Percentiles rank a stretch among this genome's conserved stretches.
Conservation (phyloP, 2,888 invertebrate genomes). For the Petrolisthes manimaculis region DNA sequence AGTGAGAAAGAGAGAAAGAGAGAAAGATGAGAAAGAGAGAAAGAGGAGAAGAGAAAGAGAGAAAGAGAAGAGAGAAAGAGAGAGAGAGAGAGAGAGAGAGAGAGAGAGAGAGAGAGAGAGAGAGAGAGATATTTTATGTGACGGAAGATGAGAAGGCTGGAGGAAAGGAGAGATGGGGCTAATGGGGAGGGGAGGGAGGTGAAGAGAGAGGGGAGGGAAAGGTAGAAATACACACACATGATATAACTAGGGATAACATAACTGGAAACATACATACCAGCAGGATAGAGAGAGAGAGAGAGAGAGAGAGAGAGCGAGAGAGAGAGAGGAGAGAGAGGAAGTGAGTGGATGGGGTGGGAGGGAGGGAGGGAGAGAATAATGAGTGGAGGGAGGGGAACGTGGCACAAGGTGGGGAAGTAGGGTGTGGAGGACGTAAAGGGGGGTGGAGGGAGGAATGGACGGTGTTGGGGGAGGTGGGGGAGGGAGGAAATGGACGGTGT, state of each 20-base stretch:
- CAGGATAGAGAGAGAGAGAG: no score
- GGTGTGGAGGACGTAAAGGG: neutral
- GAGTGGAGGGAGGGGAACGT: neutral
- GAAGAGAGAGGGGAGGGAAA: neutral
- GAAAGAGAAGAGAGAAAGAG: neutral
- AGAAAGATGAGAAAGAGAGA: neutral
- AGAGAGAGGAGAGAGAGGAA: no score
- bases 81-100: neutral
- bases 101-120: neutral
- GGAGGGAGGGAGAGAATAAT: neutral
- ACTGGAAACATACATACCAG: neutral
- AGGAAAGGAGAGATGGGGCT: neutral
- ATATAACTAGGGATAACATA: neutral
- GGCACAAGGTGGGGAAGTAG: neutral
- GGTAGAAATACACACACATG: neutral
- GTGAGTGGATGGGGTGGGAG: neutral
- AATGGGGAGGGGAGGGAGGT: neutral
- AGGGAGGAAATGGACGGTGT: neutral
- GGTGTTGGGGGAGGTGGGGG: neutral
- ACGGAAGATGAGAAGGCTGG: neutral
- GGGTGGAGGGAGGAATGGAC: neutral
- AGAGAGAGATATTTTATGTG: neutral
- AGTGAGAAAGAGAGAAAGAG: conserved; percentile 4
- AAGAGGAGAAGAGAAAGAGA: neutral
- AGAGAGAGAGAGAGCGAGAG: no score